Conservation (phyloP, 2,888 invertebrate species). For the Ganaspis brasiliensis region DNA sequence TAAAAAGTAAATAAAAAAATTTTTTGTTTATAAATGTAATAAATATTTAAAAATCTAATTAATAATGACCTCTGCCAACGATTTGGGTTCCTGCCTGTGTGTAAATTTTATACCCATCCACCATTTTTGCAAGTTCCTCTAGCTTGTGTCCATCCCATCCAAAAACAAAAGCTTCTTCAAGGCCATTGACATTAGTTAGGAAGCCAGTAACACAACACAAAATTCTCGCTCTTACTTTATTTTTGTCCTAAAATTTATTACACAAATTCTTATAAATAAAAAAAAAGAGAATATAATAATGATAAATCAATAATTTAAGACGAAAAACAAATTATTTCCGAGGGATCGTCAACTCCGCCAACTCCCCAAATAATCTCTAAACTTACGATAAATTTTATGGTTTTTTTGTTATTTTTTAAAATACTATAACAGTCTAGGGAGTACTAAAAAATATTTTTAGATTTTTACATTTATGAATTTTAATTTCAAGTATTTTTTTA, state of each 20-base stretch:
- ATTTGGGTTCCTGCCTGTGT: conserved; percentile 2
- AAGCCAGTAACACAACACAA: conserved; percentile 31
- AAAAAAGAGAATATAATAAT: too few species aligned
- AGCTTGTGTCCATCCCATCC: conserved; percentile 1
- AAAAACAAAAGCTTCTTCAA: background rate
- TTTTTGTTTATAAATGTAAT: background rate
- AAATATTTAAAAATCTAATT: background rate
- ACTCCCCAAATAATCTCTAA: too few species aligned
- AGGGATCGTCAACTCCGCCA: too few species aligned
- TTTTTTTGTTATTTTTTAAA: too few species aligned
- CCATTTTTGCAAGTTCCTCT: background rate
- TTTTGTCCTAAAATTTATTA: background rate
- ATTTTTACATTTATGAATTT: too few species aligned
- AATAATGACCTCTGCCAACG: conserved; percentile 12
- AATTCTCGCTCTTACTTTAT: background rate
- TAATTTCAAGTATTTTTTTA: too few species aligned
- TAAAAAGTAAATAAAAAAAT: background rate
- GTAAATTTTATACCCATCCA: conserved; percentile 8
- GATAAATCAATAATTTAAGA: too few species aligned
- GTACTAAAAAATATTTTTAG: too few species aligned
- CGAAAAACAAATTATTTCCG: too few species aligned
- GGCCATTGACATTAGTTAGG: background rate
- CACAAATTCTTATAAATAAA: too few species aligned
- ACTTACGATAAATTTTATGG: too few species aligned
- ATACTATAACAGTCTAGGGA: too few species aligned